phyloP scores from a whole-genome alignment of 1,140 invertebrate species.

The Dreissena polymorpha region DNA sequence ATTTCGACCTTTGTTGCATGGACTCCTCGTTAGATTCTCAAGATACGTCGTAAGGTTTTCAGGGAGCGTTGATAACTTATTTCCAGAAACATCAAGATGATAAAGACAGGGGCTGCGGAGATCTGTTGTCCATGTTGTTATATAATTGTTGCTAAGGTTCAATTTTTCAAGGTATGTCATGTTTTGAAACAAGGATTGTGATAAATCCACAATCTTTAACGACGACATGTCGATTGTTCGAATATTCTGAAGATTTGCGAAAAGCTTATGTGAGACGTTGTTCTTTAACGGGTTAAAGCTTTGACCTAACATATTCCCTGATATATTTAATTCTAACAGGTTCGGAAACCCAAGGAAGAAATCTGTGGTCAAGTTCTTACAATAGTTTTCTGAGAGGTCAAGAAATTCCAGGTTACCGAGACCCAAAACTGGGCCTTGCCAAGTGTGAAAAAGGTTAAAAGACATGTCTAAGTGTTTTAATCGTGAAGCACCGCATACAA shows the following conservation, averaged over 20 bases:
- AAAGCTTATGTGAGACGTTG: not conserved
- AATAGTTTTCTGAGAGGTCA: conserved; percentile 32
- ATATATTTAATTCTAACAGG: conserved; percentile 13
- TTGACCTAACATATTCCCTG: not conserved
- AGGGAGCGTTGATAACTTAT: conserved; percentile 7
- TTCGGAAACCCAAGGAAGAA: not conserved
- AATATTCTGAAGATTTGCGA: not conserved
- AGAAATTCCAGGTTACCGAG: conserved; percentile 6
- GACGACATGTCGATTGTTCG: conserved; percentile 12
- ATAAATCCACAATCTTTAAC: not conserved
- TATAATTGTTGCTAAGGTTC: not conserved
- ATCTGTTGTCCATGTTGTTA: conserved; percentile 5
- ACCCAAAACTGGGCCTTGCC: not conserved
- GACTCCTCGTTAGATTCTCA: not conserved
- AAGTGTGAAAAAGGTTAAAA: conserved; percentile 12
- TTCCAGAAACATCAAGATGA: conserved; percentile 2
- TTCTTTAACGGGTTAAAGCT: not conserved
- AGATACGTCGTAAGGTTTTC: conserved; percentile 5
- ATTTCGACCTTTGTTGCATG: not conserved
- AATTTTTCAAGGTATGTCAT: conserved; percentile 7
- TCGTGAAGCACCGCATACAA: not conserved
- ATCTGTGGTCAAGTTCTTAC: not conserved
- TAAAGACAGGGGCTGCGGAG: not conserved
- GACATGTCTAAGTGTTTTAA: conserved; percentile 25
- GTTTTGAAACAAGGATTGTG: conserved; percentile 11